A percentile compares a stretch with the other conserved stretches of the same genome.
These are phyloP conservation scores for Holothuria scabra DNA, from an alignment of 53 echinoderm and acorn worm species.

Conservation along the genomic window DNA sequence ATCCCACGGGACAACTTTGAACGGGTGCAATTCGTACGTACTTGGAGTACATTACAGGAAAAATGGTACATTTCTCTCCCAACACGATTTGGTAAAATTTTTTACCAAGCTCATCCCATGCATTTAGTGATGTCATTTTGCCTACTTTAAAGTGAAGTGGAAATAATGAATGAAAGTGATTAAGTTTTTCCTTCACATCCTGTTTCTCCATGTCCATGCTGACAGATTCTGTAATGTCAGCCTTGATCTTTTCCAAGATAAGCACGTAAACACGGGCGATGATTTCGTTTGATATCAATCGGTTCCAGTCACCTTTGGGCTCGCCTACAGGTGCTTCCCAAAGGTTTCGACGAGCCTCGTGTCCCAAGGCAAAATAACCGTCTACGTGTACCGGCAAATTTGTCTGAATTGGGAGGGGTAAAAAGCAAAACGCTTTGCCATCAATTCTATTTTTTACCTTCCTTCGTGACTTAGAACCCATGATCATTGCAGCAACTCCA, in stretches of 20 bases:
- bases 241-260: conserved; percentile 2
- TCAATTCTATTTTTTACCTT: not conserved
- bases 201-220: not conserved
- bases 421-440: conserved; percentile 57
- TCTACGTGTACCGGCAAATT: conserved; percentile 82
- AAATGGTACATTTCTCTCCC: not conserved
- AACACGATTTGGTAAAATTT: not conserved
- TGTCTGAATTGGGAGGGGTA: conserved; percentile 65
- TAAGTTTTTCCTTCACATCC: not conserved
- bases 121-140: not conserved
- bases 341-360: conserved; percentile 55
- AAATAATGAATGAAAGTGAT: conserved; percentile 17
- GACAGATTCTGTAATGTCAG: not conserved
- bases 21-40: not conserved
- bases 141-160: not conserved
- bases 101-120: conserved; percentile 6
- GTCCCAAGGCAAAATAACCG: conserved; percentile 70
- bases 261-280: conserved; percentile 45
- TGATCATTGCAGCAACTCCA: conserved; percentile 35
- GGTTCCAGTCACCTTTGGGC: conserved; percentile 41
- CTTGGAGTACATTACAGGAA: not conserved
- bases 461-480: not conserved
- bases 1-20: too few species aligned
- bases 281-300: not conserved
- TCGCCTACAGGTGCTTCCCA: conserved; percentile 37